These are phyloP conservation scores for Cynocephalus volans DNA, from an alignment of 2,113 vertebrate genomes.

Conservation along the genomic window DNA sequence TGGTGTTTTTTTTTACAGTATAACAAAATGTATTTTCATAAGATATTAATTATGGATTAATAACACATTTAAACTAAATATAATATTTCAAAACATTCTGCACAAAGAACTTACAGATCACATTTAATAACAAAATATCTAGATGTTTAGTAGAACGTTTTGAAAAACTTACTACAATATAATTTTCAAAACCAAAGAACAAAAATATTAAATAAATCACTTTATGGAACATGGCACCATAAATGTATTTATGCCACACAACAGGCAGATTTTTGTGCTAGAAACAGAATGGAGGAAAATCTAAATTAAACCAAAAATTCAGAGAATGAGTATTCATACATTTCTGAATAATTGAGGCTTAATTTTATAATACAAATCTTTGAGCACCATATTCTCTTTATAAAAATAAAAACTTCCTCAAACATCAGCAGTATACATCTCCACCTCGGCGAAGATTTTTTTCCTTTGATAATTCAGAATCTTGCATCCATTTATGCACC, in stretches of 20 bases:
- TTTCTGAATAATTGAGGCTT: background rate
- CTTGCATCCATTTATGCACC: background rate
- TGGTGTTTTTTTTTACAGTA: no score
- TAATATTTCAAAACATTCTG: no score
- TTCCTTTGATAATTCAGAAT: background rate
- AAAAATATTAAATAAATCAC: background rate
- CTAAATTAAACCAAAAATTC: background rate
- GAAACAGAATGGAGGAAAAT: no score
- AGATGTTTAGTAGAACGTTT: conserved; percentile 9
- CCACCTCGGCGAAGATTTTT: background rate
- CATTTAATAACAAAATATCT: background rate
- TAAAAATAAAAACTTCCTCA: conserved; percentile 12
- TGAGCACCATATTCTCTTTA: background rate
- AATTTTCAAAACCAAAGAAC: background rate
- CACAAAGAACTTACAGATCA: background rate
- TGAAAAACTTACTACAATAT: background rate
- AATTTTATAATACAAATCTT: background rate
- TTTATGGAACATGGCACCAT: background rate
- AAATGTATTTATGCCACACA: background rate
- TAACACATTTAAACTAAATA: no score
- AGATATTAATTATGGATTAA: no score
- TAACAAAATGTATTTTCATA: background rate
- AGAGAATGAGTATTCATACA: background rate
- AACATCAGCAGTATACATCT: background rate
- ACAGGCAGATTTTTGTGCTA: no score